Conservation (phyloP, 2,888 invertebrate genomes). For the Gasteruption jaculator region DNA sequence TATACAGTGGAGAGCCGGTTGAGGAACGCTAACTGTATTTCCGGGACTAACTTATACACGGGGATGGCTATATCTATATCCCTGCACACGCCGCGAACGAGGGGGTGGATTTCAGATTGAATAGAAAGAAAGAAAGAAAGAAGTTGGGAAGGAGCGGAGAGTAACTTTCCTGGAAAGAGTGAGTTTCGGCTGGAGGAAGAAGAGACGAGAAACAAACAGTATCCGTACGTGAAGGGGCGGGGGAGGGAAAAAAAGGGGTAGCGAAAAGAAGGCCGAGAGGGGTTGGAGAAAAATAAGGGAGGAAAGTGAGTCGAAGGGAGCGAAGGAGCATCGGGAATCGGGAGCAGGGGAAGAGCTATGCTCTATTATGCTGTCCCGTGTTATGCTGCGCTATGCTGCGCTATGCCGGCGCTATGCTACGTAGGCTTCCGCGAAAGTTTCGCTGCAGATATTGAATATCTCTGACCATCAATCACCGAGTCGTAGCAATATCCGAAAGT, state of each 20-base stretch:
- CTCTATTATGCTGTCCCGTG: too few species aligned
- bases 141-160: neutral
- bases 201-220: slow-evolving; percentile 11
- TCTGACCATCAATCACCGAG: slow-evolving; percentile 46
- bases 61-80: too few species aligned
- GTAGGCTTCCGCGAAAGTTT: slow-evolving; percentile 33
- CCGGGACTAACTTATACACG: too few species aligned
- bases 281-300: slow-evolving; percentile 16
- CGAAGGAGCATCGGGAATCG: neutral
- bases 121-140: neutral
- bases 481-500: slow-evolving; percentile 45
- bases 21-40: too few species aligned
- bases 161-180: too few species aligned
- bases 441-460: slow-evolving; percentile 49
- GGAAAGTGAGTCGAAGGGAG: neutral
- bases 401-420: slow-evolving; percentile 20
- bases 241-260: neutral
- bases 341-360: slow-evolving; percentile 9
- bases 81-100: too few species aligned
- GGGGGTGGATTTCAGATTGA: neutral
- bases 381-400: too few species aligned
- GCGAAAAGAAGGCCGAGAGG: slow-evolving; percentile 7
- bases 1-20: too few species aligned
- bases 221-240: slow-evolving; percentile 14
- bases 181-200: slow-evolving; percentile 11